phyloP scores from a whole-genome alignment of 53 echinoderm and acorn worm genomes.

The Echinometra lucunter region DNA sequence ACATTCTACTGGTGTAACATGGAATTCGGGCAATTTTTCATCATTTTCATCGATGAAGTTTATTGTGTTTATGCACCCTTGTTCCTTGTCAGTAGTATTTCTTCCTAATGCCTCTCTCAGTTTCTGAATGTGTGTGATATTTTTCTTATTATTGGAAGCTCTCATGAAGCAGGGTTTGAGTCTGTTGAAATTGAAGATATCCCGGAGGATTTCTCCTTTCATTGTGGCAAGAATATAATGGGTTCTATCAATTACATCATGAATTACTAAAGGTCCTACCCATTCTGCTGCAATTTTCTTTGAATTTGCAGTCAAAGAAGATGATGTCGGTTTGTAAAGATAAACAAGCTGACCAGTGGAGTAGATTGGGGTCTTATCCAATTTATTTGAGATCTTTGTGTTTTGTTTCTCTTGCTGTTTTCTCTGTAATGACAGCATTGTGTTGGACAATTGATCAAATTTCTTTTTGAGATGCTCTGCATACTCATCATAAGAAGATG shows the following conservation, averaged over 20 bases:
- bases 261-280: constrained; percentile 44
- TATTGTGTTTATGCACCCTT: not conserved
- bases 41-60: constrained; percentile 10
- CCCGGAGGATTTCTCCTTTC: not conserved
- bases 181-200: not conserved
- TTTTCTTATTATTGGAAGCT: constrained; percentile 18
- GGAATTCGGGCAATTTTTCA: not conserved
- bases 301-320: constrained; percentile 32
- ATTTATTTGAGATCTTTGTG: not conserved
- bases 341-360: constrained; percentile 54
- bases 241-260: constrained; percentile 55
- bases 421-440: constrained; percentile 59
- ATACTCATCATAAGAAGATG: constrained; percentile 51
- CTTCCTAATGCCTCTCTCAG: not conserved
- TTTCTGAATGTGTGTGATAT: constrained; percentile 55
- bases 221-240: constrained; percentile 50
- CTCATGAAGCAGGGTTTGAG: constrained; percentile 14
- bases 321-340: constrained; percentile 59
- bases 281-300: constrained; percentile 58
- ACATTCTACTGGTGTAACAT: not conserved
- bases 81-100: not conserved
- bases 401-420: constrained; percentile 61
- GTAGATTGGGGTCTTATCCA: constrained; percentile 43
- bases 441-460: constrained; percentile 37
- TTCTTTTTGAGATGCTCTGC: not conserved